phyloP scores from a whole-genome alignment of 2,888 invertebrate genomes.

The Napeogenes sylphis region DNA sequence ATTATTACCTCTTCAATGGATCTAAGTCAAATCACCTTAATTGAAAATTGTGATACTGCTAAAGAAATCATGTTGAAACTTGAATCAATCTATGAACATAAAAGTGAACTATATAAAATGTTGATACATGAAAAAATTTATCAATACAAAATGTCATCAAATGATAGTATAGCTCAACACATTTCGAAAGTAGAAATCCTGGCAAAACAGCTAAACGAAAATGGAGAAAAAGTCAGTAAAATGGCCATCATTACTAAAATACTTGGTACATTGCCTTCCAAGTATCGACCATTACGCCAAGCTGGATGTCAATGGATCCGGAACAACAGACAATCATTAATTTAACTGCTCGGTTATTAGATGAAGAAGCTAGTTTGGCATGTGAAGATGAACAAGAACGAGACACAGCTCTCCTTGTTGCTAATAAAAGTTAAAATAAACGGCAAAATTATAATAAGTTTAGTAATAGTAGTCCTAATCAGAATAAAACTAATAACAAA shows the following conservation, averaged over 20 bases:
- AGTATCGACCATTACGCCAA: slow-evolving; percentile 34
- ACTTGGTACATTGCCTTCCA: slow-evolving; percentile 30
- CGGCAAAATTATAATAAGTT: slow-evolving; percentile 16
- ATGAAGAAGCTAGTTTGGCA: slow-evolving; percentile 27
- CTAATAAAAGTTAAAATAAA: slow-evolving; percentile 15
- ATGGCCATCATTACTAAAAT: slow-evolving; percentile 38
- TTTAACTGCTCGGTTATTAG: slow-evolving; percentile 32
- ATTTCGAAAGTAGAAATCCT: slow-evolving; percentile 33
- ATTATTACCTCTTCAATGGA: slow-evolving; percentile 29
- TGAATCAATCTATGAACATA: slow-evolving; percentile 32
- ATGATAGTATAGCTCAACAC: slow-evolving; percentile 35
- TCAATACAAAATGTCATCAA: slow-evolving; percentile 27
- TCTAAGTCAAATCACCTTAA: slow-evolving; percentile 31
- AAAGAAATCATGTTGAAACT: slow-evolving; percentile 31
- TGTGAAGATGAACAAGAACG: not conserved
- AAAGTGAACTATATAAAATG: slow-evolving; percentile 29
- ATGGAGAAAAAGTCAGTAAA: slow-evolving; percentile 36
- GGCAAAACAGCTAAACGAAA: slow-evolving; percentile 34
- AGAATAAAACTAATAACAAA: slow-evolving; percentile 11
- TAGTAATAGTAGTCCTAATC: not conserved
- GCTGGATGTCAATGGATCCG: slow-evolving; percentile 36
- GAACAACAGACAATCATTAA: slow-evolving; percentile 27
- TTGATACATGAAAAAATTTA: slow-evolving; percentile 31
- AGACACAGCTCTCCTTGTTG: no score
- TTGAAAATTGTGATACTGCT: slow-evolving; percentile 33